Percentiles rank a stretch among this genome's conserved stretches.
phyloP scores from a whole-genome alignment of 1,140 invertebrate genomes.

The Trichonephila clavipes region DNA sequence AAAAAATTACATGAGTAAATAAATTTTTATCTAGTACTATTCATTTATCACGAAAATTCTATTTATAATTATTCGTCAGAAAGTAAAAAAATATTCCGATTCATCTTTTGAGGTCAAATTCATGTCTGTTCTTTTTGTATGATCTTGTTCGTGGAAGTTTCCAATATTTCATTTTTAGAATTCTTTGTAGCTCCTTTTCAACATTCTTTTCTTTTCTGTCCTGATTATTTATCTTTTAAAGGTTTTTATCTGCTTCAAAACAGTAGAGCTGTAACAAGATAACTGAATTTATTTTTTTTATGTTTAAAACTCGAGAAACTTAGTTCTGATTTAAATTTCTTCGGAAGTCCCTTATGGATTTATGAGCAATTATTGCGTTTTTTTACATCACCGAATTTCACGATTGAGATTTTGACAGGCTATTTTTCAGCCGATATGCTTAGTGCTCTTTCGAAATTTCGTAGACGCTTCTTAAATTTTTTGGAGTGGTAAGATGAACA shows the following conservation, averaged over 20 bases:
- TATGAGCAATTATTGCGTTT: too few relatives aligned
- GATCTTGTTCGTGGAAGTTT: conserved; percentile 10
- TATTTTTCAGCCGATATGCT: too few relatives aligned
- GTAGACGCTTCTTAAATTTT: too few relatives aligned
- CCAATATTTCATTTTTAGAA: background rate
- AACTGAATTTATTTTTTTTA: background rate
- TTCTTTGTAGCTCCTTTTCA: background rate
- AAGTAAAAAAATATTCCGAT: background rate
- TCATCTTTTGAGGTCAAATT: conserved; percentile 15
- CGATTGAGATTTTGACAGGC: too few relatives aligned
- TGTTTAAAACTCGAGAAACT: too few relatives aligned
- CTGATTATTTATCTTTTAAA: background rate
- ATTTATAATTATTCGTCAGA: conserved; percentile 15
- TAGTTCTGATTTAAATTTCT: too few relatives aligned
- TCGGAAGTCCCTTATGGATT: too few relatives aligned
- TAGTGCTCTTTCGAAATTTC: too few relatives aligned
- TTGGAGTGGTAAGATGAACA: too few relatives aligned
- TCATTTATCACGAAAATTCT: conserved; percentile 2
- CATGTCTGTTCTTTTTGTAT: background rate
- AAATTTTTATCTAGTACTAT: background rate
- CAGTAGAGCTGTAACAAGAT: background rate
- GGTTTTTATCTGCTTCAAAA: background rate
- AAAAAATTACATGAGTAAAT: background rate
- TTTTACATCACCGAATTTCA: too few relatives aligned
- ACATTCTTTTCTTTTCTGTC: background rate